Percentiles rank a stretch among this genome's conserved stretches.
phyloP scores from a whole-genome alignment of 2,888 invertebrate species.

The Trissolcus brochymenae region DNA sequence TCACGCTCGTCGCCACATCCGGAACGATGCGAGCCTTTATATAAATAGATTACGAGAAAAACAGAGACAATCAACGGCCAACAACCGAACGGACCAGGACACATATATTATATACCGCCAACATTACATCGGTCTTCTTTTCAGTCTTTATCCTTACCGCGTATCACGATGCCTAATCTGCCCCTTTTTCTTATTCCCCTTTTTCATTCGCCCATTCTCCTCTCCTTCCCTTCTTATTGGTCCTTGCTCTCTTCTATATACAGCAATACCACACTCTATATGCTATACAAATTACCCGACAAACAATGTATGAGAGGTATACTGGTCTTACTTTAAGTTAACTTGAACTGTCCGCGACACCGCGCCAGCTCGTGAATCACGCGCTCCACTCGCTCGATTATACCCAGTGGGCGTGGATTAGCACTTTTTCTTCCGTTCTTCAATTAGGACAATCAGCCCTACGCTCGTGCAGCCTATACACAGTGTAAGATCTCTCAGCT shows the following conservation, averaged over 20 bases:
- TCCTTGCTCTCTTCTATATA: slow-evolving; percentile 43
- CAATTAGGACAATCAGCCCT: slow-evolving; percentile 59
- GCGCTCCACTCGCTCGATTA: slow-evolving; percentile 53
- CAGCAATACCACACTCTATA: slow-evolving; percentile 46
- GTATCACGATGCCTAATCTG: slow-evolving; percentile 51
- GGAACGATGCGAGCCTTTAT: slow-evolving; percentile 57
- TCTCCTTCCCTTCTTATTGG: slow-evolving; percentile 51
- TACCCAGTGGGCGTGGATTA: slow-evolving; percentile 53
- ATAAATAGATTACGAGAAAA: slow-evolving; percentile 61
- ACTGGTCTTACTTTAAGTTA: slow-evolving; percentile 57
- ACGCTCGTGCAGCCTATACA: slow-evolving; percentile 51
- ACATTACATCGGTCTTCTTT: slow-evolving; percentile 48
- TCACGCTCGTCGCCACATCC: slow-evolving; percentile 53
- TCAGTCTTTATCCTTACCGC: slow-evolving; percentile 37
- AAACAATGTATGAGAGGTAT: slow-evolving; percentile 58
- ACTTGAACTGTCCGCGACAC: slow-evolving; percentile 58
- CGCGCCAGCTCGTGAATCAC: slow-evolving; percentile 57
- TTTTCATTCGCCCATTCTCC: slow-evolving; percentile 53
- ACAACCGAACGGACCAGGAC: slow-evolving; percentile 55
- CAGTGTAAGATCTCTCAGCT: slow-evolving; percentile 57
- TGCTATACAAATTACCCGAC: slow-evolving; percentile 59
- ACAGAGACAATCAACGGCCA: slow-evolving; percentile 56
- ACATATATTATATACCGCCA: slow-evolving; percentile 53
- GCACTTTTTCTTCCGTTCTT: slow-evolving; percentile 50
- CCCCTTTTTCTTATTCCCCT: slow-evolving; percentile 43